phyloP scores from a whole-genome alignment of 1,140 invertebrate genomes.

The Stenopsyche tienmushanensis region DNA sequence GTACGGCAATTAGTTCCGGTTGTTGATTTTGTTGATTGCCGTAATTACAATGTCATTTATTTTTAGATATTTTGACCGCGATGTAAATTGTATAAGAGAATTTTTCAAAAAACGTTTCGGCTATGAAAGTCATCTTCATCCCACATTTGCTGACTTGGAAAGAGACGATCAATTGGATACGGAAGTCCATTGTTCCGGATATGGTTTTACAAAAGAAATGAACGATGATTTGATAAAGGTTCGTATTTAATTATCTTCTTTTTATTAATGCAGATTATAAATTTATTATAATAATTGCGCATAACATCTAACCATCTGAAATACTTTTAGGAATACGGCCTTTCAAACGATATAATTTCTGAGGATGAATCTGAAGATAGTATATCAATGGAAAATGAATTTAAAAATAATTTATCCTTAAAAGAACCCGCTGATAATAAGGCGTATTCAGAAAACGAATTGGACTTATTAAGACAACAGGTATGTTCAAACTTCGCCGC shows the following conservation, averaged over 20 bases:
- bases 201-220: slow-evolving; percentile 86
- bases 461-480: slow-evolving; percentile 56
- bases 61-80: slow-evolving; percentile 87
- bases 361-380: slow-evolving; percentile 47
- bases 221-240: slow-evolving; percentile 68
- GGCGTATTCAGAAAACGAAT: slow-evolving; percentile 50
- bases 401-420: slow-evolving; percentile 41
- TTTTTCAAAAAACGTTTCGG: slow-evolving; percentile 92
- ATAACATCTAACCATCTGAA: background rate
- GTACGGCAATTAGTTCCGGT: background rate
- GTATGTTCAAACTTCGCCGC: slow-evolving; percentile 41
- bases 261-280: background rate
- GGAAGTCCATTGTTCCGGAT: slow-evolving; percentile 88
- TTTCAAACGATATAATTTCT: slow-evolving; percentile 20
- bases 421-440: background rate
- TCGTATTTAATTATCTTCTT: background rate
- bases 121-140: slow-evolving; percentile 88
- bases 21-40: background rate
- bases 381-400: slow-evolving; percentile 43
- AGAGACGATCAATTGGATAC: slow-evolving; percentile 82
- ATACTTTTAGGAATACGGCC: slow-evolving; percentile 44
- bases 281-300: background rate
- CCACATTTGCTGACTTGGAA: slow-evolving; percentile 83
- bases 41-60: slow-evolving; percentile 2
- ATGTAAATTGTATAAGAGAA: slow-evolving; percentile 89